Evolutionary conservation across 2,888 invertebrate species (phyloP).

Genomic region (Onchidella celtica): DNA sequence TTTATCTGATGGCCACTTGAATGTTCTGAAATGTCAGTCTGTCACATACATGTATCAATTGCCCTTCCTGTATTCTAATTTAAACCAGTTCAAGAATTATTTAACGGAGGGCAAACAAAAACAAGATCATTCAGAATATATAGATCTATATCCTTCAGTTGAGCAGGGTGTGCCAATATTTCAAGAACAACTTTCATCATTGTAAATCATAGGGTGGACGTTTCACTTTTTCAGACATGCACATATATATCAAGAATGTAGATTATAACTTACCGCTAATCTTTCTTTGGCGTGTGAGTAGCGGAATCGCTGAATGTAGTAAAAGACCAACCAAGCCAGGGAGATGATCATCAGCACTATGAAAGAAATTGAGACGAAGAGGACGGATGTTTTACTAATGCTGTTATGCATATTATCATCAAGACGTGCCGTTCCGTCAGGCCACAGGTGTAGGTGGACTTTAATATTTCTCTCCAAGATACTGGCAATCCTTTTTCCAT

Average conservation of each 20-base stretch:
- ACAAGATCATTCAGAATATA: too few relatives aligned
- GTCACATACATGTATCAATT: too few relatives aligned
- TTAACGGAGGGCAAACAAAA: too few relatives aligned
- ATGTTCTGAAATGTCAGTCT: too few relatives aligned
- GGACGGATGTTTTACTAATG: constrained; percentile 89
- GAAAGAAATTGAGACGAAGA: constrained; percentile 97
- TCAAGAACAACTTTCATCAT: too few relatives aligned
- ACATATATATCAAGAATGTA: not conserved
- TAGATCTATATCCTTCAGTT: too few relatives aligned
- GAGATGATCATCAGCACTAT: constrained; percentile 97
- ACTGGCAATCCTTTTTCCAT: constrained; percentile 27
- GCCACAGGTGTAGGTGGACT: constrained; percentile 35
- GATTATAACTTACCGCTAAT: constrained; percentile 87
- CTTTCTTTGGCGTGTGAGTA: constrained; percentile 97
- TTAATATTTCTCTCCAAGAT: constrained; percentile 11
- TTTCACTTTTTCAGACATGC: too few relatives aligned
- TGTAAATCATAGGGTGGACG: too few relatives aligned
- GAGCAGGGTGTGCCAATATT: too few relatives aligned
- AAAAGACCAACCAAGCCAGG: constrained; percentile 96
- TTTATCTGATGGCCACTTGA: too few relatives aligned
- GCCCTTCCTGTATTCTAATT: too few relatives aligned
- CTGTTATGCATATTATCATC: constrained; percentile 47
- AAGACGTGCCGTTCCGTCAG: not conserved
- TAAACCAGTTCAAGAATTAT: too few relatives aligned
- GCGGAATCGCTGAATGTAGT: constrained; percentile 96